These are phyloP conservation scores for Diplodus puntazzo DNA, from an alignment of 2,797 vertebrate genomes.

Conservation along the genomic window DNA sequence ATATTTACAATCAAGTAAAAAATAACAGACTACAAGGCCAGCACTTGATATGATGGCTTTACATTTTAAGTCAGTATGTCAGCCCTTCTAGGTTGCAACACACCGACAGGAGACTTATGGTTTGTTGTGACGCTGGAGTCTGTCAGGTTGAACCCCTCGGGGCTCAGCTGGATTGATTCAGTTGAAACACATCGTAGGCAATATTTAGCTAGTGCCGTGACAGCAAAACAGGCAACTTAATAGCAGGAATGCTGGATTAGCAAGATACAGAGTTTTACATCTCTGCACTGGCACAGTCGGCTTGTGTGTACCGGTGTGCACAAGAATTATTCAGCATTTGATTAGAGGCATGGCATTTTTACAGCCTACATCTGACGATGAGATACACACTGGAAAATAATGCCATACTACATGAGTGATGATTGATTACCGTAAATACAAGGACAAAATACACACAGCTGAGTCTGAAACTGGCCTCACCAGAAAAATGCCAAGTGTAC, in stretches of 20 bases:
- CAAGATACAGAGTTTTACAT: slow-evolving; percentile 19
- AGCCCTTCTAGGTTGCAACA: slow-evolving; percentile 42
- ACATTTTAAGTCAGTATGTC: slow-evolving; percentile 36
- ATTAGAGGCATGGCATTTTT: slow-evolving; percentile 18
- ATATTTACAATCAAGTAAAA: background rate
- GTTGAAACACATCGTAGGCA: slow-evolving; percentile 39
- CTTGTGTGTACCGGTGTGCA: slow-evolving; percentile 1
- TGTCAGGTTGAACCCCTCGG: slow-evolving; percentile 39
- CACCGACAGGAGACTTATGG: slow-evolving; percentile 39
- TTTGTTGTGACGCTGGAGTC: slow-evolving; percentile 40
- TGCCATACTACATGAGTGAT: background rate
- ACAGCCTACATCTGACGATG: background rate
- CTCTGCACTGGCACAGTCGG: slow-evolving; percentile 1
- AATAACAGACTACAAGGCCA: slow-evolving; percentile 20
- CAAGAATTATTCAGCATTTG: slow-evolving; percentile 5
- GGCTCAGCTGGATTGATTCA: slow-evolving; percentile 40
- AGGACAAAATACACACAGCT: background rate
- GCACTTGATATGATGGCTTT: slow-evolving; percentile 38
- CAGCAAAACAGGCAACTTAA: slow-evolving; percentile 44
- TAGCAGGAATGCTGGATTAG: slow-evolving; percentile 39
- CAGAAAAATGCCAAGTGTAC: background rate
- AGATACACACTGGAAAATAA: background rate
- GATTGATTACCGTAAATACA: background rate
- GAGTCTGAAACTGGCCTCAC: background rate
- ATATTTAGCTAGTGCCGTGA: slow-evolving; percentile 49